phyloP scores from a whole-genome alignment of 2,888 invertebrate species.

The Macrophya alboannulata region DNA sequence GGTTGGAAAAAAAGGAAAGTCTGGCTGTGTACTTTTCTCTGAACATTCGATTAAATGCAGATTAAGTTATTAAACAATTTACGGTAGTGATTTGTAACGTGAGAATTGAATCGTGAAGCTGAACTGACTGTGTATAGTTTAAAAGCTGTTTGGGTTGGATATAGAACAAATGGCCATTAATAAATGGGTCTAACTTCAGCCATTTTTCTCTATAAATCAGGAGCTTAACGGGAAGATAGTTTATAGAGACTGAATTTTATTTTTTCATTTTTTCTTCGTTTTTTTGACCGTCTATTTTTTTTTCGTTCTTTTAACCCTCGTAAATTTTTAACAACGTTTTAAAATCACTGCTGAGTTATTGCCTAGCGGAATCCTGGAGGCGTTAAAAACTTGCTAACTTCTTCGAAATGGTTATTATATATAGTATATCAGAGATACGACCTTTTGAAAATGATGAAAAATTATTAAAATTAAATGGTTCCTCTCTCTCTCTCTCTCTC shows the following conservation, averaged over 20 bases:
- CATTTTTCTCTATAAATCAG: slow-evolving; percentile 53
- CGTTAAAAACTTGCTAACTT: slow-evolving; percentile 31
- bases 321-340: slow-evolving; percentile 53
- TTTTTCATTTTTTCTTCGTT: neutral
- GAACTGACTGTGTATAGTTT: neutral
- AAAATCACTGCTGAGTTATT: slow-evolving; percentile 43
- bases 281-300: neutral
- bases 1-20: neutral
- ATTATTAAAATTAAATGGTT: neutral
- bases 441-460: neutral
- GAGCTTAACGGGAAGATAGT: slow-evolving; percentile 45
- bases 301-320: neutral
- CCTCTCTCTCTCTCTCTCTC: too few species aligned
- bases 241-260: slow-evolving; percentile 12
- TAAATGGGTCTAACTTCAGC: slow-evolving; percentile 49
- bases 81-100: slow-evolving; percentile 6
- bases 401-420: slow-evolving; percentile 18
- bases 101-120: neutral
- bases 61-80: neutral
- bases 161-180: slow-evolving; percentile 43
- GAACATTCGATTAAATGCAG: neutral
- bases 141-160: slow-evolving; percentile 40
- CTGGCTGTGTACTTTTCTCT: neutral
- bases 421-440: neutral
- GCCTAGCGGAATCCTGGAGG: neutral